Base-by-base conservation (phyloP, 1,140 invertebrate genomes). In the Himalopsyche phryganea region DNA sequence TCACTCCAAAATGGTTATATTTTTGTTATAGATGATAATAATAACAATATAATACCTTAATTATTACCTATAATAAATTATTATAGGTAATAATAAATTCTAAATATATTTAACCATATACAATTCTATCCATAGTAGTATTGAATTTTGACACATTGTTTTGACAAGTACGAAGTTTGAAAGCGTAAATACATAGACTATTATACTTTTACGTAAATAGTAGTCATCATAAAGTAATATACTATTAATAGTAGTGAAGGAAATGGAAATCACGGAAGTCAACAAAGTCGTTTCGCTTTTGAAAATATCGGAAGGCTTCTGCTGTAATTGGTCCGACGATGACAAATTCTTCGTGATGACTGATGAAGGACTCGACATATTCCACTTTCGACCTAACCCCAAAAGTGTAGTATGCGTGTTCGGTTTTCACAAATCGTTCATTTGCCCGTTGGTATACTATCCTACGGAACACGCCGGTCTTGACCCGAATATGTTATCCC, bases 321-420 rank as follows among this genome's bases (percentile, higher is more conserved):
- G 47, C 47, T 50, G 47, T 32, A 40, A 33, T 23, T 57, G 46
- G 54, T 57, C 54, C 9, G 54, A 57, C n/a, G 54, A 57, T 28
- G 54, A 50, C 28, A 57, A 32, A 18, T 50, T 57, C 28, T 57
- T 19, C 40, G 47, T 57, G 5, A 18, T 57, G 1, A 50, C 48
- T 5, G 40, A 33, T 11, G 18, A 17, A 14, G 54, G 54, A 10
- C 19, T 57, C 17, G 54, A 57, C 19, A 36, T 57, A 11, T 50
- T 57, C n/a, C 54, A 50, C 10, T 28, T 57, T 3, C 41, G 33
- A 40, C 54, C 46, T 28, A 50, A 57, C 38, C 54, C 54, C 23
- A 32, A 57, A 44, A 57, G 32, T 18, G 44, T 20, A 45, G 4
- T 50, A 9, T 14, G 23, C 13, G 48, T 42, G 11, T 13, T 50